Conservation (phyloP, 2,113 vertebrate genomes). For the Dromiciops gliroides region DNA sequence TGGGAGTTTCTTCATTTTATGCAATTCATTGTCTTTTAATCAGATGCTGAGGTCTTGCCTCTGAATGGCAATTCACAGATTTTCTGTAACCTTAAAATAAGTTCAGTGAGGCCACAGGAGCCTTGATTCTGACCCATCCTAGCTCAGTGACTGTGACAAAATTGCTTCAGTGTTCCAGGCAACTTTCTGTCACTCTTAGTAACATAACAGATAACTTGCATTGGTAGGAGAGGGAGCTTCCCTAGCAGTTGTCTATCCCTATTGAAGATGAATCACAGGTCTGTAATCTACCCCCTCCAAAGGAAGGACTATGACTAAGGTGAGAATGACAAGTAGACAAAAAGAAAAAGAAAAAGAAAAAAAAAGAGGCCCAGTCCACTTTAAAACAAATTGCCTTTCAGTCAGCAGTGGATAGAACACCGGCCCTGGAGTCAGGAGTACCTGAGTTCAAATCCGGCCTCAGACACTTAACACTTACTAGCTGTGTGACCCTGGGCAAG, state of each 20-base stretch:
- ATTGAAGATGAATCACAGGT: neutral
- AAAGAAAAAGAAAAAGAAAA: neutral
- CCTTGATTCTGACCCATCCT: neutral
- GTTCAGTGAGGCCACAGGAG: neutral
- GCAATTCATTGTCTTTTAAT: constrained; percentile 20
- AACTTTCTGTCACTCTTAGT: neutral
- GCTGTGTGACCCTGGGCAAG: too few species aligned
- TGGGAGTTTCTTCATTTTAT: neutral
- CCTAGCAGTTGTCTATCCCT: neutral
- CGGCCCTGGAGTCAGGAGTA: too few species aligned
- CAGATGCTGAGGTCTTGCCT: neutral
- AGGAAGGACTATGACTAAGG: neutral
- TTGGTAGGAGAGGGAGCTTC: neutral
- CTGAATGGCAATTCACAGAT: neutral
- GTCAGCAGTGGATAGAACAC: too few species aligned
- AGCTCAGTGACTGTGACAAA: neutral
- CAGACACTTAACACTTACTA: too few species aligned
- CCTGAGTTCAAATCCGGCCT: too few species aligned
- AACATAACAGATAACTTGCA: neutral
- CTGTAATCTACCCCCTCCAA: neutral
- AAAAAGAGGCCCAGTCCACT: neutral
- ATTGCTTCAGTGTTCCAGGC: neutral
- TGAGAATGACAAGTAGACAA: neutral
- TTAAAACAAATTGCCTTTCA: neutral
- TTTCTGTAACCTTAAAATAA: constrained; percentile 28